Conservation (phyloP, 53 echinoderm and acorn worm species). For the Astropecten irregularis region DNA sequence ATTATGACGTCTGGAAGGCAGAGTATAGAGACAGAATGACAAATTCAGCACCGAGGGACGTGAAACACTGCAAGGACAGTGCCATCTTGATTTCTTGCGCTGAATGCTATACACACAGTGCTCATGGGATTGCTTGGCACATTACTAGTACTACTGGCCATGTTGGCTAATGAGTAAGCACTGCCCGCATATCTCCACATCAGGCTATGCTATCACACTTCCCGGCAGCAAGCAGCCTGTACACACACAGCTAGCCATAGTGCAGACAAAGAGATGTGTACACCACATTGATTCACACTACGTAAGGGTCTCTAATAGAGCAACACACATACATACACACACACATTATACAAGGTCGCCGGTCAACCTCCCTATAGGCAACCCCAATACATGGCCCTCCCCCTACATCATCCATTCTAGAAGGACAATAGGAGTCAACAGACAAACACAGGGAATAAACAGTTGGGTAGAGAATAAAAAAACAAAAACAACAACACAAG, state of each 20-base stretch:
- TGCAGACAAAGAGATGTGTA: constrained; percentile 50
- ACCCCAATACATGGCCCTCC: constrained; percentile 25
- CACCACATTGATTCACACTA: constrained; percentile 50
- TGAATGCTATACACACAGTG: too few species aligned
- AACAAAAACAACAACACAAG: too few species aligned
- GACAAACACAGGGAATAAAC: not conserved
- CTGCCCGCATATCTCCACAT: constrained; percentile 12
- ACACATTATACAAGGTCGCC: constrained; percentile 48
- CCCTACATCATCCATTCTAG: constrained; percentile 1
- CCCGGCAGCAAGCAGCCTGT: not conserved
- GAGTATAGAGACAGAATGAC: too few species aligned
- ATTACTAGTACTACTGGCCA: too few species aligned
- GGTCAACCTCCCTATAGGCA: constrained; percentile 49
- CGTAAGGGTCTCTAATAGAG: constrained; percentile 45
- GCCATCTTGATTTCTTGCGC: too few species aligned
- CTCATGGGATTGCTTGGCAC: too few species aligned
- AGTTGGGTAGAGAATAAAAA: too few species aligned
- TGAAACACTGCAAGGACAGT: too few species aligned
- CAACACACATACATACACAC: not conserved
- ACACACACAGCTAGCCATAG: constrained; percentile 6
- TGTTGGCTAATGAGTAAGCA: constrained; percentile 28
- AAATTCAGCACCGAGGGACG: too few species aligned
- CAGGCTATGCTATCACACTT: not conserved
- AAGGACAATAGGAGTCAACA: constrained; percentile 9
- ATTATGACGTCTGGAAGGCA: too few species aligned